These are phyloP conservation scores for Philaenus spumarius DNA, from an alignment of 1,140 invertebrate species.

Conservation along the genomic window DNA sequence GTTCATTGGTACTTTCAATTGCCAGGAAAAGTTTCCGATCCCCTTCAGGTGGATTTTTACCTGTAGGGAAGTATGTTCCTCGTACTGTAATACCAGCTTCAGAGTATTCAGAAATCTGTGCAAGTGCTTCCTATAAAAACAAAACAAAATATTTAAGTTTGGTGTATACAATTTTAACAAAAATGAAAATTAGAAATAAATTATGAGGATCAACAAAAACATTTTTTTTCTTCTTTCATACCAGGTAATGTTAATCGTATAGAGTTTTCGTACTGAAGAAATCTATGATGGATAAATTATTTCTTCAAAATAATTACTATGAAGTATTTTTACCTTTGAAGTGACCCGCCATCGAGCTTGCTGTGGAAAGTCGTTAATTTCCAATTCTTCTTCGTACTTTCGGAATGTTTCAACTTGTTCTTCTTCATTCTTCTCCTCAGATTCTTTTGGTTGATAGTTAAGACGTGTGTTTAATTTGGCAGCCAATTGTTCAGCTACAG, in stretches of 20 bases:
- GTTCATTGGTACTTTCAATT: slow-evolving; percentile 97
- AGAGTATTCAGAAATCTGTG: slow-evolving; percentile 97
- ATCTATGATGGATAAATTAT: too few relatives aligned
- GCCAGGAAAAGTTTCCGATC: slow-evolving; percentile 96
- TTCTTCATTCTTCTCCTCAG: slow-evolving; percentile 55
- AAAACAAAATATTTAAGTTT: too few relatives aligned
- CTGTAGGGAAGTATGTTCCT: slow-evolving; percentile 90
- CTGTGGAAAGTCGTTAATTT: slow-evolving; percentile 99
- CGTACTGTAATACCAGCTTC: slow-evolving; percentile 97
- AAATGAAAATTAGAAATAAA: too few relatives aligned
- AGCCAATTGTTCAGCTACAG: slow-evolving; percentile 87
- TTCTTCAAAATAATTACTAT: background rate
- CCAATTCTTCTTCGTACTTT: slow-evolving; percentile 98
- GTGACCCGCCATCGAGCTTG: slow-evolving; percentile 98
- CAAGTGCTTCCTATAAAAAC: slow-evolving; percentile 79
- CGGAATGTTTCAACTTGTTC: slow-evolving; percentile 62
- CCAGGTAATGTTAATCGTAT: too few relatives aligned
- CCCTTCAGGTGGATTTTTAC: slow-evolving; percentile 86
- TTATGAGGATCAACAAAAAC: too few relatives aligned
- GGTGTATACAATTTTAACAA: too few relatives aligned
- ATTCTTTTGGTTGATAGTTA: slow-evolving; percentile 89
- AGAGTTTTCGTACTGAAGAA: too few relatives aligned
- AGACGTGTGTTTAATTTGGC: slow-evolving; percentile 95
- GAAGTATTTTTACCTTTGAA: slow-evolving; percentile 64
- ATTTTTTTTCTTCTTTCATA: too few relatives aligned